A percentile compares a stretch with the other conserved stretches of the same genome.
Evolutionary conservation across 2,797 vertebrate species (phyloP).

Genomic region (Ctenopoma multispine): DNA sequence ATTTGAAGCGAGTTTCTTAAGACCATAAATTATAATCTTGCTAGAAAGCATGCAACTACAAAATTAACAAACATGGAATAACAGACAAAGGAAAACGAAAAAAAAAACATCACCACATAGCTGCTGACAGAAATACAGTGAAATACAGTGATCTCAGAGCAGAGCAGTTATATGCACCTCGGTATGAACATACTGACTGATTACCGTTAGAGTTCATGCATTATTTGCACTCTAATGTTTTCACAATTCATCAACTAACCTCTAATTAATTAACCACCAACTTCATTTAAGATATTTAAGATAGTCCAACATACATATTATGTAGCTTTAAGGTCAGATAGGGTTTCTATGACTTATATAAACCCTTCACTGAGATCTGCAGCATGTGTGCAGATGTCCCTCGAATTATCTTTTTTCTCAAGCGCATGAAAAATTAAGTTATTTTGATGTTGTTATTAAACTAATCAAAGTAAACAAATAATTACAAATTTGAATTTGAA

Average conservation of each 20-base stretch:
- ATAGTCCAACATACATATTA: constrained; percentile 17
- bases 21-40: neutral
- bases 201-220: constrained; percentile 34
- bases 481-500: neutral
- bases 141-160: constrained; percentile 24
- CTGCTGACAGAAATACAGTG: constrained; percentile 18
- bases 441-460: neutral
- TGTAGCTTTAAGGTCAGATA: constrained; percentile 16
- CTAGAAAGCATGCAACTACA: neutral
- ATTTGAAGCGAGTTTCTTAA: neutral
- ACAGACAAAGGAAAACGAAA: neutral
- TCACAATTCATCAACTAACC: constrained; percentile 54
- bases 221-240: constrained; percentile 40
- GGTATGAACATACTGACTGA: constrained; percentile 37
- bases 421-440: constrained; percentile 1
- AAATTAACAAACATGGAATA: neutral
- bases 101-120: no score
- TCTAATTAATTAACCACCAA: constrained; percentile 12
- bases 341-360: constrained; percentile 25
- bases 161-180: no score
- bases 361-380: constrained; percentile 18
- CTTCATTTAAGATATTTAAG: constrained; percentile 49
- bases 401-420: constrained; percentile 1
- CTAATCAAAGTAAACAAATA: constrained; percentile 2
- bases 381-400: neutral